Evolutionary conservation across 2,888 invertebrate species (phyloP).

Genomic region (Machimus atricapillus): DNA sequence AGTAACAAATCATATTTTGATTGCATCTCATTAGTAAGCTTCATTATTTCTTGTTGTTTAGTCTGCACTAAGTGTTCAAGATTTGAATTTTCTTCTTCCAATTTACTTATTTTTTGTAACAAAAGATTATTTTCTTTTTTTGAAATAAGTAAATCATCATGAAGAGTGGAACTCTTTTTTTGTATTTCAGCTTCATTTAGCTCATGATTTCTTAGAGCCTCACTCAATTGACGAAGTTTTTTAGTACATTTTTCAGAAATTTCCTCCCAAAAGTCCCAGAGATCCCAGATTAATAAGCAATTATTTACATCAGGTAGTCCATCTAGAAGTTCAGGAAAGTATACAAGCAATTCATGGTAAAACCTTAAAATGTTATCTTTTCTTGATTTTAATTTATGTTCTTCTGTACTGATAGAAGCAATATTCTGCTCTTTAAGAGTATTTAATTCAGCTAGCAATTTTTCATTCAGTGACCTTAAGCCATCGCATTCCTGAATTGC

Average conservation of each 20-base stretch:
- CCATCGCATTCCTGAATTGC: constrained; percentile 66
- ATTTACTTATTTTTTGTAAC: background rate
- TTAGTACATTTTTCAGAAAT: background rate
- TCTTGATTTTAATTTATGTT: background rate
- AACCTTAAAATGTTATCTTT: background rate
- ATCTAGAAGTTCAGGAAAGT: background rate
- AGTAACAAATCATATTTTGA: background rate
- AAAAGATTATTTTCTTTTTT: background rate
- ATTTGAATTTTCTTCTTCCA: background rate
- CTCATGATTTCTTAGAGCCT: background rate
- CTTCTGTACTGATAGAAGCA: background rate
- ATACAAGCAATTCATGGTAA: background rate
- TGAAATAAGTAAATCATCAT: background rate
- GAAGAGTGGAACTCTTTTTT: background rate
- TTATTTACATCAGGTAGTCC: background rate
- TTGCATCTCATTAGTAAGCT: background rate
- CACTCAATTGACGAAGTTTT: background rate
- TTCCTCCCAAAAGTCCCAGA: background rate
- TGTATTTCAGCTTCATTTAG: background rate
- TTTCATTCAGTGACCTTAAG: constrained; percentile 56
- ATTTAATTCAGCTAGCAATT: background rate
- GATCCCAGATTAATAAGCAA: background rate
- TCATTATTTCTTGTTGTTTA: background rate
- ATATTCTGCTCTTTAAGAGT: background rate
- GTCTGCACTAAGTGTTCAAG: background rate